Base-by-base conservation (phyloP, 2,113 vertebrate genomes). In the Oncorhynchus mykiss region DNA sequence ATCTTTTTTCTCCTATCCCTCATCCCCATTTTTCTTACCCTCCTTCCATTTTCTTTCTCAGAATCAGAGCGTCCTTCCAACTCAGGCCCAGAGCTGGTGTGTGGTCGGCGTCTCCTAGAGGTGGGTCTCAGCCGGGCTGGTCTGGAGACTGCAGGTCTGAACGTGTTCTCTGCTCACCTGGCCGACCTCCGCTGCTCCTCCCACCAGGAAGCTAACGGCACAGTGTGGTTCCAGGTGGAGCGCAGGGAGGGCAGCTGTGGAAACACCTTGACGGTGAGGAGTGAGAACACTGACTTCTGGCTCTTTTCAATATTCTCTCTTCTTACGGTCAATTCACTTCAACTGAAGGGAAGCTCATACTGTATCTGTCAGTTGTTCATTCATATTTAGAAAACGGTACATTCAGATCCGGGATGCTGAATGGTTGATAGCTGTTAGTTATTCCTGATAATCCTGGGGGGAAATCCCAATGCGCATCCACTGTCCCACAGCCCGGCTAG, bases 201-300 rank as follows among this genome's bases (percentile, higher is more conserved):
- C 4, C 6, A 70, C 25, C 3, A 13, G 18, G 45, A 76, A 8
- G 2, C 1, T 16, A 73, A 73, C 3, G 75, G 75, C 13, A 80
- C 34, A 1, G 25, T 73, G 27, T 82, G 80, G 83, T 82, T 70
- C 22, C 12, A 62, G 66, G 75, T 80, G 59, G 29, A 49, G 24
- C 67, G 31, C 31, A 73, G 67, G 12, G 48, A 59, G 5, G 75
- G 75, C 1, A 5, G 62, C 34, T 84, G 83, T 71, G 83, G 83
- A 24, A 84, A 81, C n/a, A 70, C 71, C 14, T 25, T 82, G 64
- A 84, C 13, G 83, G 83, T 84, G 54, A 79, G 79, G 27, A 79
- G 83, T 84, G 51, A 79, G 77, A 25, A 22, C 49, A 73, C 66
- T 51, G 14, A 60, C 20, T 7, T 60, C 59, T 60, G 2, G 5